Conservation (phyloP, 92 coral and sea anemone species). For the Phenganax stokvisi region DNA sequence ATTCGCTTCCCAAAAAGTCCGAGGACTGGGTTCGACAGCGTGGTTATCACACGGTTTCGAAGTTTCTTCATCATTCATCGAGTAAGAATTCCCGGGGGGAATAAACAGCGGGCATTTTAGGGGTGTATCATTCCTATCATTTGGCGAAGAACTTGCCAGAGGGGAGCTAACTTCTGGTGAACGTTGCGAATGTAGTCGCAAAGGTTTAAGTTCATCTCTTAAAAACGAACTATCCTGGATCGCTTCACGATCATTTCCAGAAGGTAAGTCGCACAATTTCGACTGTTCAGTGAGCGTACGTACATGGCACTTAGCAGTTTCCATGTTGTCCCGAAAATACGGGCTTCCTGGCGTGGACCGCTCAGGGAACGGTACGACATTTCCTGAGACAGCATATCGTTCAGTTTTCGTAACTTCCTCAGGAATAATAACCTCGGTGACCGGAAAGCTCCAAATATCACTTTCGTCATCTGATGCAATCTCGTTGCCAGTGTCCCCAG, state of each 20-base stretch:
- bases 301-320: neutral
- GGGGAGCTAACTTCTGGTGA: slow-evolving; percentile 10
- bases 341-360: slow-evolving; percentile 11
- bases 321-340: slow-evolving; percentile 11
- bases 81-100: neutral
- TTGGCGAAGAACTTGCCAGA: slow-evolving; percentile 1
- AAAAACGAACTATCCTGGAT: slow-evolving; percentile 27
- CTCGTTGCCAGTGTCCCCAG: slow-evolving; percentile 3
- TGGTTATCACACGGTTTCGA: neutral
- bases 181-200: slow-evolving; percentile 20
- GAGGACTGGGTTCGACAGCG: slow-evolving; percentile 13
- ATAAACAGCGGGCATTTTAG: slow-evolving; percentile 19
- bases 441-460: neutral
- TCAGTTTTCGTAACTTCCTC: neutral
- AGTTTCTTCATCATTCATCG: neutral
- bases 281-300: slow-evolving; percentile 28
- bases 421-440: slow-evolving; percentile 28
- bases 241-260: slow-evolving; percentile 33
- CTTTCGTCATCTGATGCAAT: slow-evolving; percentile 12
- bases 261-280: neutral
- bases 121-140: neutral
- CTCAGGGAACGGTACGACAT: slow-evolving; percentile 3
- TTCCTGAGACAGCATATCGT: slow-evolving; percentile 3
- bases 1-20: slow-evolving; percentile 9
- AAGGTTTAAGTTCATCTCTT: slow-evolving; percentile 22